Evolutionary conservation across 2,113 vertebrate genomes (phyloP).

Genomic region (Larimichthys polyactis): DNA sequence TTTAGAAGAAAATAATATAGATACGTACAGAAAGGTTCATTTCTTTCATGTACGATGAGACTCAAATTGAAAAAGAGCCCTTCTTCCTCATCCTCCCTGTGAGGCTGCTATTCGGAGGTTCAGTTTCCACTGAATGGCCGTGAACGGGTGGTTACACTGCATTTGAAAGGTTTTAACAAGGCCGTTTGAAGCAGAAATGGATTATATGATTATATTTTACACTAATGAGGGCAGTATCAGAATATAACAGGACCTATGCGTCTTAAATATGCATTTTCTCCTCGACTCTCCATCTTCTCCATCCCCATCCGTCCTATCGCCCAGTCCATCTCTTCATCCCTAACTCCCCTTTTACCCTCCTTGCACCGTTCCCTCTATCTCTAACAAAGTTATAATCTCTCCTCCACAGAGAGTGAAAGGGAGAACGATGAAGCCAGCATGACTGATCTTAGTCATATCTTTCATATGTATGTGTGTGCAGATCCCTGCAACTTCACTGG

Average conservation of each 20-base stretch:
- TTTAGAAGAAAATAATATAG: background rate
- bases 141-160: background rate
- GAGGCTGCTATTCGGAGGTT: background rate
- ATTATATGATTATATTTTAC: constrained; percentile 8
- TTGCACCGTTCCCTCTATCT: background rate
- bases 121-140: background rate
- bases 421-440: constrained; percentile 36
- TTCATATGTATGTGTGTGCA: background rate
- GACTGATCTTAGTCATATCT: constrained; percentile 48
- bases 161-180: constrained; percentile 11
- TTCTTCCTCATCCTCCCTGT: background rate
- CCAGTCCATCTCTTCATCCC: constrained; percentile 1
- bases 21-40: background rate
- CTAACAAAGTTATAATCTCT: constrained; percentile 25
- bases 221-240: background rate
- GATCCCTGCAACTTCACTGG: constrained; percentile 25
- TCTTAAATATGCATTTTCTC: background rate
- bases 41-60: too few relatives aligned
- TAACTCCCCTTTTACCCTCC: background rate
- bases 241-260: background rate
- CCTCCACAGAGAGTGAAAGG: constrained; percentile 19
- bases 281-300: constrained; percentile 2
- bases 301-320: background rate
- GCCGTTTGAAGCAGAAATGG: constrained; percentile 7
- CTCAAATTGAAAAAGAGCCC: background rate